A percentile compares a stretch with the other conserved stretches of the same genome.
phyloP scores from a whole-genome alignment of 1,140 invertebrate species.

The Alviniconcha marisindica region DNA sequence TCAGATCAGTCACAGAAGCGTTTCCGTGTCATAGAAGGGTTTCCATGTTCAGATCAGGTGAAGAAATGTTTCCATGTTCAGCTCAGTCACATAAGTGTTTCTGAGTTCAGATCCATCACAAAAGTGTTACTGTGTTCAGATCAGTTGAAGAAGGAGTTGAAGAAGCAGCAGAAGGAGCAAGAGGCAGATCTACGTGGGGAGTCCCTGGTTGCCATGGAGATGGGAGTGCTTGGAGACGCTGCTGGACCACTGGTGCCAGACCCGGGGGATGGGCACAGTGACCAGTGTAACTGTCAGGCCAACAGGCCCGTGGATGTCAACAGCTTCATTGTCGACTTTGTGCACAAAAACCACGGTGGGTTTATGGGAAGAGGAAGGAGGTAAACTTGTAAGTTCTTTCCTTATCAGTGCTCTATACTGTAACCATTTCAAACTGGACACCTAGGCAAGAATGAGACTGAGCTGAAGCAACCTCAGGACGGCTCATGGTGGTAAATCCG shows the following conservation, averaged over 20 bases:
- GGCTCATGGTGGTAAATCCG: no score
- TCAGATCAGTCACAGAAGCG: no score
- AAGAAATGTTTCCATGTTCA: no score
- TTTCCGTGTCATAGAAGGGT: no score
- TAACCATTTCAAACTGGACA: no score
- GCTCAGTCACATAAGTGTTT: neutral
- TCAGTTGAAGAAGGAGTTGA: slow-evolving; percentile 49
- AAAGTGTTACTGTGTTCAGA: slow-evolving; percentile 31
- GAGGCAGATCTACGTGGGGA: neutral
- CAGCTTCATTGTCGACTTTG: slow-evolving; percentile 56
- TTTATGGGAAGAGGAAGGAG: no score
- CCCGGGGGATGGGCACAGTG: neutral
- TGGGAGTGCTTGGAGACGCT: neutral
- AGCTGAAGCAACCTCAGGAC: no score
- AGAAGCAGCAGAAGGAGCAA: slow-evolving; percentile 43
- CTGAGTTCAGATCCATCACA: neutral
- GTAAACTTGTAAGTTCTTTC: no score
- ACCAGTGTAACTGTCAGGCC: slow-evolving; percentile 27
- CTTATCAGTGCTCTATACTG: no score
- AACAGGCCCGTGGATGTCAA: slow-evolving; percentile 53
- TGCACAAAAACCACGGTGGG: slow-evolving; percentile 30
- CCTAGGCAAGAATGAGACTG: no score
- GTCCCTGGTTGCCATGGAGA: slow-evolving; percentile 24
- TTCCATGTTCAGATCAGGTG: no score
- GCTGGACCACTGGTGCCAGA: neutral